Conservation (phyloP, 2,888 invertebrate species). For the Tethea ocularis region DNA sequence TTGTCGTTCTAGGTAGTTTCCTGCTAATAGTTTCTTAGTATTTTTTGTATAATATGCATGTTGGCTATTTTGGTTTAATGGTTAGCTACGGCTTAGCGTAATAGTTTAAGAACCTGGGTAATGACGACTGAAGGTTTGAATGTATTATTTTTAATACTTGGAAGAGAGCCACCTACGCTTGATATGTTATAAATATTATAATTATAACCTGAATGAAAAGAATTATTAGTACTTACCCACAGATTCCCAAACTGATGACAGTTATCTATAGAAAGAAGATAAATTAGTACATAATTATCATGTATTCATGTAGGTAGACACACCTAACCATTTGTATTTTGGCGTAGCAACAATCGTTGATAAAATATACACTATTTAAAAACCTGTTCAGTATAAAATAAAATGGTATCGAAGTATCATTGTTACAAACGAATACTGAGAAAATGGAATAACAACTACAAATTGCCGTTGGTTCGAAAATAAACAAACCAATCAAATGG, state of each 20-base stretch:
- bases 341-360: background rate
- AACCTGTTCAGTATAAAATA: background rate
- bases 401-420: background rate
- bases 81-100: background rate
- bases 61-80: background rate
- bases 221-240: too few species aligned
- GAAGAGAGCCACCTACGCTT: too few species aligned
- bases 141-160: too few species aligned
- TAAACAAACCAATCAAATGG: conserved; percentile 27
- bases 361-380: background rate
- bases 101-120: background rate
- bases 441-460: conserved; percentile 7
- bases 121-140: too few species aligned
- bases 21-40: background rate
- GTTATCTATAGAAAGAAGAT: too few species aligned
- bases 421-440: conserved; percentile 18
- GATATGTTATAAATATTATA: too few species aligned
- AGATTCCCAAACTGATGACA: too few species aligned
- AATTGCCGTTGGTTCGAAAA: conserved; percentile 22
- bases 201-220: too few species aligned
- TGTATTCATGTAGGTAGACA: too few species aligned
- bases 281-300: too few species aligned
- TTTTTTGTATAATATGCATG: background rate
- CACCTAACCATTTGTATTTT: background rate
- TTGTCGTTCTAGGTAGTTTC: background rate